Evolutionary conservation across 2,888 invertebrate genomes (phyloP), one percentile per base, ranked within the genome.

Genomic region (Hyalella azteca): DNA sequence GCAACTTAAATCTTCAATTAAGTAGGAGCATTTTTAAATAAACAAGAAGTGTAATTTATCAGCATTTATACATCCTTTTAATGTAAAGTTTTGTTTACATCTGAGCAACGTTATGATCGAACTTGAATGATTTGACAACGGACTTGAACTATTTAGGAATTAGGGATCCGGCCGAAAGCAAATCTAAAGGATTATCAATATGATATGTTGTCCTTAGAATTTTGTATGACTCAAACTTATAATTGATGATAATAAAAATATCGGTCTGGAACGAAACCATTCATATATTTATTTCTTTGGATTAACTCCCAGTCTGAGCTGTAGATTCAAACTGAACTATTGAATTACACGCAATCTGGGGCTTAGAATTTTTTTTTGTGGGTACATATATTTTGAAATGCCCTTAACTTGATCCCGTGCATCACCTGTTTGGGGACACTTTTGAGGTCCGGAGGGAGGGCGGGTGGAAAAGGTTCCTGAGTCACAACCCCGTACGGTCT

Each of bases 401-500:
- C 1, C 54, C 29, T 54, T 22, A 0, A 26, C 7, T n/a, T 5
- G 15, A 22, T 22, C 19, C 19, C 15, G 2, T n/a, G 3, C 50
- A 50, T 22, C 50, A 50, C 50, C 22, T 50, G 19, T 19, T 49
- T 40, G 40, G 81, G 81, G 5, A 82, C 50, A 36, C 75, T 78
- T 1, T 41, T 78, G 49, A 40, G 54, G 39, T 82, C 81, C 19
- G 81, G 81, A 49, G 81, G 81, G 9, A 82, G 80, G 4, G 77
- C 80, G 0, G 81, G 78, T 40, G 81, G 81, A 45, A 78, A 82
- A 19, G 81, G 79, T 49, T 82, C 81, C 29, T 39, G 39, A 41
- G 79, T 79, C 29, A 60, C 73, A 36, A 87, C 86, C 77, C 90
- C 90, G 85, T 88, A 90, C 29, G 91, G 97, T 81, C 95, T 91